Base-by-base conservation (phyloP, 2,113 vertebrate species). In the Ivindomyrus marchei region DNA sequence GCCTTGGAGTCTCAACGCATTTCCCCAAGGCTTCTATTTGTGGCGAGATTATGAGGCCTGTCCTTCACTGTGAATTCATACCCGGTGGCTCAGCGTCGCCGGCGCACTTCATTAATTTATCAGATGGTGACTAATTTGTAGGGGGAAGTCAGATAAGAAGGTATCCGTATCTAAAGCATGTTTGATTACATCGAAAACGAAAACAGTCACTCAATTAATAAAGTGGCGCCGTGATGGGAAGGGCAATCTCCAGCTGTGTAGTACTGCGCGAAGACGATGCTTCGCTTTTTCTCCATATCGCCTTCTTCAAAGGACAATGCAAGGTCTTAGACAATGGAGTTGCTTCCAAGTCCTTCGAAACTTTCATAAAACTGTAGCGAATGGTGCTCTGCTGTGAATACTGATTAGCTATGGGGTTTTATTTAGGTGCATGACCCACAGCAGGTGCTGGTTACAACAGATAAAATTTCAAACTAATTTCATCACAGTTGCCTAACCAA, bases 101-200 rank as follows among this genome's bases (percentile, higher is more conserved):
- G 50, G 87, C 52, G 91, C 70, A 52, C 45, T 89, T 90, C 74
- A 90, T 91, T 92, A 58, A 92, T 91, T 89, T 91, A 85, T 89
- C 88, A 52, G 90, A 92, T 92, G 90, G 88, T 86, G 17, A 49
- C 58, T 88, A 90, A 87, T 87, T 85, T 87, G 85, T 90, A 62
- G 13, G 80, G 66, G 85, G 66, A 80, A 80, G 39, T 11, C 49
- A 27, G 85, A 88, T 88, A 90, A 90, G 85, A 88, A 85, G 46
- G n/a, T 47, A 87, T 49, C 85, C 50, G 85, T 87, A 27, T 53
- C 85, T 31, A 87, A 66, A 87, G 85, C 42, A 24, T 42, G 85
- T 90, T 74, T 87, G 89, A 90, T 87, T 70, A 27, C 66, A 42
- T 4, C 9, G 66, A 53, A 49, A 80, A 88, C n/a, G 85, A 88